Base-by-base conservation (phyloP, 2,113 vertebrate species). In the Okapia johnstoni region DNA sequence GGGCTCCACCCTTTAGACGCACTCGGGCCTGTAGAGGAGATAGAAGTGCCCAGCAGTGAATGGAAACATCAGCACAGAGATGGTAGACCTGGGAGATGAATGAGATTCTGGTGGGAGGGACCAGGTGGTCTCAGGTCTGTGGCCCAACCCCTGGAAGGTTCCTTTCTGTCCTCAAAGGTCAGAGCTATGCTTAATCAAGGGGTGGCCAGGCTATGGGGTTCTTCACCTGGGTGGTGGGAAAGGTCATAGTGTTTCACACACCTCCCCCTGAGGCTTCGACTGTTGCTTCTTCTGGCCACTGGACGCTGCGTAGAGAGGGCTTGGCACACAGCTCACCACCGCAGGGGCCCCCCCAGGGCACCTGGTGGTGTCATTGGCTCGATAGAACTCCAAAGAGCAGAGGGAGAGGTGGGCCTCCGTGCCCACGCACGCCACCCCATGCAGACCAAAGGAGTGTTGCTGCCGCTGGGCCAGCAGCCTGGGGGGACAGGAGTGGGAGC, bases 361-460 rank as follows among this genome's bases (percentile, higher is more conserved):
- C 96, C 96, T 28, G 0, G 96, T 63, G 0, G 99, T 99, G 96
- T 97, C 19, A 50, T 99, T 99, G 70, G 98, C 98, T 40, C 98
- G 98, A 98, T 98, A 99, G 98, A 99, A 99, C 98, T 99, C 99
- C 28, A 99, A 98, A 55, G 99, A 97, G 76, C 99, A 99, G 96
- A 99, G 98, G 33, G 99, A 99, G 97, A 99, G 98, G 97, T 99
- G 99, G 57, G 99, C 98, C 98, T 99, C 99, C 0, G 98, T 99
- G 70, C 99, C 99, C 0, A 97, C 46, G 79, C 99, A 99, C 2
- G 98, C 98, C 98, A 99, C 99, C 0, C 99, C 99, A 98, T 99
- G 99, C 90, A 99, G 95, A 80, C 98, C 98, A 98, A 99, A 99
- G 96, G 97, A 93, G 92, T 98, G 99, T 98, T 99, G 99, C 98